Percentiles rank a stretch among this genome's conserved stretches.
Evolutionary conservation across 92 coral and sea anemone species (phyloP).

Genomic region (Scolanthus callimorphus): DNA sequence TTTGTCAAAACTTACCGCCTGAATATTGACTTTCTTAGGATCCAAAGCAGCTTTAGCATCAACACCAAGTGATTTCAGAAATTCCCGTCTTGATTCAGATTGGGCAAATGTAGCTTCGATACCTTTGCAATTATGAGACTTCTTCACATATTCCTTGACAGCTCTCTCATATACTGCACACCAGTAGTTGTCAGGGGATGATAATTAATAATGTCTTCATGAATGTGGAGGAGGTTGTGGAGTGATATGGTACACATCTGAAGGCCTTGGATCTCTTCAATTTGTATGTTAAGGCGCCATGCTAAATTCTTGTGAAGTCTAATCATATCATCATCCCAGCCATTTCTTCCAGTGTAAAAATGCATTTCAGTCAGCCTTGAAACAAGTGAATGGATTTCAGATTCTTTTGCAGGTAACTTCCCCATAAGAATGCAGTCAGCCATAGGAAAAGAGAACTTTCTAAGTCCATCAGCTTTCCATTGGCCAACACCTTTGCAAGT

Average conservation of each 20-base stretch:
- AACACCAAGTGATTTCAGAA: constrained; percentile 25
- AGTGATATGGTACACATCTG: constrained; percentile 72
- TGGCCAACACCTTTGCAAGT: constrained; percentile 38
- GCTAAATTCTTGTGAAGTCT: constrained; percentile 29
- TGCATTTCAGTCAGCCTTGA: constrained; percentile 38
- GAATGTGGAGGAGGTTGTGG: constrained; percentile 60
- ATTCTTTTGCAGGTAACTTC: constrained; percentile 16
- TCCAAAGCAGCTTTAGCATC: neutral
- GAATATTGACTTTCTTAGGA: constrained; percentile 13
- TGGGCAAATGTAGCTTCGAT: constrained; percentile 62
- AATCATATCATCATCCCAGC: constrained; percentile 42
- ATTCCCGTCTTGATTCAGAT: constrained; percentile 52
- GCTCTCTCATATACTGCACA: constrained; percentile 77
- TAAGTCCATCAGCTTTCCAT: constrained; percentile 43
- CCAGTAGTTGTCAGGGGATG: constrained; percentile 69
- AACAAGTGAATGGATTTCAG: constrained; percentile 25
- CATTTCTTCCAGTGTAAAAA: constrained; percentile 46
- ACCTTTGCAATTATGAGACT: constrained; percentile 58
- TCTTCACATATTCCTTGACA: constrained; percentile 55
- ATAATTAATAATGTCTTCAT: constrained; percentile 54
- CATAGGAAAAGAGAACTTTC: constrained; percentile 37
- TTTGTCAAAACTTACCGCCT: neutral
- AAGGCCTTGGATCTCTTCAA: constrained; percentile 69
- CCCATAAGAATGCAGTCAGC: constrained; percentile 41
- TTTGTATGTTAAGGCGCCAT: constrained; percentile 45